Evolutionary conservation across 2,113 vertebrate species (phyloP).

Genomic region (Hemibagrus wyckioides): DNA sequence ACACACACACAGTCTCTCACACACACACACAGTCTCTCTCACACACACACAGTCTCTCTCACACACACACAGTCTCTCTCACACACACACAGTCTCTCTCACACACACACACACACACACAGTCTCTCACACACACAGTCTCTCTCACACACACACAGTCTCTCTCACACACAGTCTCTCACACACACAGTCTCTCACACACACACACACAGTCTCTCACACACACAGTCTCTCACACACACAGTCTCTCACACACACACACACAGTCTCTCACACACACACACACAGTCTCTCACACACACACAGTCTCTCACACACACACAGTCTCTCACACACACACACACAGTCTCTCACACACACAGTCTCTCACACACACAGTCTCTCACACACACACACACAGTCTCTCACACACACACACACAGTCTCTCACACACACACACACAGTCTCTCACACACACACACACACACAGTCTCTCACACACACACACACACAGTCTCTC

Average conservation of each 20-base stretch:
- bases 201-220: not conserved
- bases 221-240: conserved; percentile 5
- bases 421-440: conserved; percentile 16
- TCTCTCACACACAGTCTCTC: too few species aligned
- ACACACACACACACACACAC: conserved; percentile 14
- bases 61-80: conserved; percentile 25
- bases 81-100: conserved; percentile 70
- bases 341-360: conserved; percentile 17
- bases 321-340: conserved; percentile 4
- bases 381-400: not conserved
- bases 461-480: not conserved
- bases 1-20: conserved; percentile 9
- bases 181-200: conserved; percentile 11
- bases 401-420: not conserved
- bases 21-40: not conserved
- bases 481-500: conserved; percentile 10
- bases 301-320: conserved; percentile 5
- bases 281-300: conserved; percentile 9
- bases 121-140: too few species aligned
- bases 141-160: conserved; percentile 70
- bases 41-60: too few species aligned
- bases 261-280: conserved; percentile 17
- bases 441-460: conserved; percentile 25
- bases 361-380: not conserved
- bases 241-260: conserved; percentile 4